Conservation (phyloP, 2,797 vertebrate genomes). For the Sebastes iracundus region DNA sequence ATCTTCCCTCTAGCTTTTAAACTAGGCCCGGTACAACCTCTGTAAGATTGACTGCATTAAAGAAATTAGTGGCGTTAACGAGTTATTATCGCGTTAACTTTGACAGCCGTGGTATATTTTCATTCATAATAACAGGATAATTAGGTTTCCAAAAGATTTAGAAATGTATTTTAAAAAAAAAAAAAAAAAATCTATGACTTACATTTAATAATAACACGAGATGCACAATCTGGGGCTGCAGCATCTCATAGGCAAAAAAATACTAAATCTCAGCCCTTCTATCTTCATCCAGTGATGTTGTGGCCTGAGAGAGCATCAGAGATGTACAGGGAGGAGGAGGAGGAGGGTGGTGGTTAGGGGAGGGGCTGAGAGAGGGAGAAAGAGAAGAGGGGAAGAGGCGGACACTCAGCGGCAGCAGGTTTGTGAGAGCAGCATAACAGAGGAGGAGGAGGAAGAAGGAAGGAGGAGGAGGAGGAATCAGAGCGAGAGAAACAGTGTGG, state of each 20-base stretch:
- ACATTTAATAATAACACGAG: no score
- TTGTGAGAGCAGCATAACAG: slow-evolving; percentile 71
- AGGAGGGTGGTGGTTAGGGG: slow-evolving; percentile 28
- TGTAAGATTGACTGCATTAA: no score
- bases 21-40: no score
- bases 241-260: background rate
- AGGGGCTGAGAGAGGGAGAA: slow-evolving; percentile 26
- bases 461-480: slow-evolving; percentile 56
- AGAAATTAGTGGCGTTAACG: no score
- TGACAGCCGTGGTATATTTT: rapidly evolving
- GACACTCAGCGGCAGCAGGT: slow-evolving; percentile 65
- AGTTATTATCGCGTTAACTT: no score
- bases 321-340: slow-evolving; percentile 11
- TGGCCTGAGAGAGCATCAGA: slow-evolving; percentile 37
- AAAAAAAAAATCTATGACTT: rapidly evolving
- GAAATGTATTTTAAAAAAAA: no score
- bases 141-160: no score
- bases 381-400: slow-evolving; percentile 51
- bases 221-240: background rate
- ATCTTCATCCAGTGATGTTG: slow-evolving; percentile 23
- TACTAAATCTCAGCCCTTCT: background rate
- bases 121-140: no score
- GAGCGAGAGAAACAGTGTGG: slow-evolving; percentile 70
- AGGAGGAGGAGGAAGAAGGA: slow-evolving; percentile 48
- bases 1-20: no score